Conservation (phyloP, 2,888 invertebrate species). For the Lathronympha strigana region DNA sequence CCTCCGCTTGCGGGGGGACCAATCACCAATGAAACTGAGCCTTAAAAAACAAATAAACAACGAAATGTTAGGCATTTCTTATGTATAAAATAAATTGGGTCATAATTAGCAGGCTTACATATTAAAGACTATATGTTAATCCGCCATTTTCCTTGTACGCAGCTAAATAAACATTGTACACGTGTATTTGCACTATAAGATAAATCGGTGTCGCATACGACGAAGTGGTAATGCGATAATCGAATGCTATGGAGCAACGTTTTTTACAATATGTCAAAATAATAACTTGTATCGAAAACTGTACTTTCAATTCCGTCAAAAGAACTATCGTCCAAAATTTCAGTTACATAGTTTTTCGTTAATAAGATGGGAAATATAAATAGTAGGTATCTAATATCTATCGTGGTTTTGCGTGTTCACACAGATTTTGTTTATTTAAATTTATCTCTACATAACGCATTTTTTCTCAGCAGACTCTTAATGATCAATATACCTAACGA, state of each 20-base stretch:
- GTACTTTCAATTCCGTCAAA: no score
- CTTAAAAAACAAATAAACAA: constrained; percentile 1
- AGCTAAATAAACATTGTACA: constrained; percentile 36
- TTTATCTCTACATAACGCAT: no score
- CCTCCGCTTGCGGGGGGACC: no score
- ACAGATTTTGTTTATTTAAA: no score
- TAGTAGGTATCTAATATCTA: no score
- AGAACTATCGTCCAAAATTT: no score
- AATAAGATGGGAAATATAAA: no score
- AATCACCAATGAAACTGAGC: no score
- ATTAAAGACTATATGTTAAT: neutral
- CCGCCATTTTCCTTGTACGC: constrained; percentile 16
- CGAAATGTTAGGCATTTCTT: neutral
- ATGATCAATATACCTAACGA: neutral
- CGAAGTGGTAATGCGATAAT: neutral
- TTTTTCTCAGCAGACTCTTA: neutral
- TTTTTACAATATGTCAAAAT: neutral
- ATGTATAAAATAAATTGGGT: neutral
- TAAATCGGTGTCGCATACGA: constrained; percentile 19
- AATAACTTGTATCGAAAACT: neutral
- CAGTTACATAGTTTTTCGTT: no score
- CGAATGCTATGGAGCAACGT: neutral
- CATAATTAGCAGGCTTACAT: neutral
- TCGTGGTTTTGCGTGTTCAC: no score
- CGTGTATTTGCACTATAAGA: constrained; percentile 34